These are phyloP conservation scores for Zaprionus inermis DNA, from an alignment of 1,140 invertebrate species.

Conservation along the genomic window DNA sequence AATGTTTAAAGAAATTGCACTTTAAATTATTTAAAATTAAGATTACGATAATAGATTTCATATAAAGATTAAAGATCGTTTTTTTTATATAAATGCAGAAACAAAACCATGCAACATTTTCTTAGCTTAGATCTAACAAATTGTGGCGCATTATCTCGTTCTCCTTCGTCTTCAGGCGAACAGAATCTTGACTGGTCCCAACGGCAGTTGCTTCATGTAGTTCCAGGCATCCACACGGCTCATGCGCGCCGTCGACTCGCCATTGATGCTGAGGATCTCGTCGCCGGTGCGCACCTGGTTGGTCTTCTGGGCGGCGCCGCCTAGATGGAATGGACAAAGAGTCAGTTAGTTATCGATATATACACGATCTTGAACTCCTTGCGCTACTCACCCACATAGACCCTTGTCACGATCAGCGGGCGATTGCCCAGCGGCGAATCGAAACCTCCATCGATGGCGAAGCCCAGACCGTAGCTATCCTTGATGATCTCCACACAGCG, in stretches of 20 bases:
- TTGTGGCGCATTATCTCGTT: slow-evolving; percentile 67
- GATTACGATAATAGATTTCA: slow-evolving; percentile 48
- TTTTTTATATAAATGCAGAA: slow-evolving; percentile 59
- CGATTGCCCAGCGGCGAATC: slow-evolving; percentile 94
- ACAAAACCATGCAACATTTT: slow-evolving; percentile 38
- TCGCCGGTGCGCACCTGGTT: slow-evolving; percentile 93
- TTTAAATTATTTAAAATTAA: slow-evolving; percentile 65
- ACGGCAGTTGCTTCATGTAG: slow-evolving; percentile 93
- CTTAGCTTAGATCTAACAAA: slow-evolving; percentile 69
- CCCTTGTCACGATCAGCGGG: slow-evolving; percentile 94
- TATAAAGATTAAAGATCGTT: slow-evolving; percentile 44
- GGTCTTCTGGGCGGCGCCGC: slow-evolving; percentile 95
- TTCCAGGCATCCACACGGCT: slow-evolving; percentile 97
- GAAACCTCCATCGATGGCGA: slow-evolving; percentile 95
- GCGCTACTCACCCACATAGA: slow-evolving; percentile 93
- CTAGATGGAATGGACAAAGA: slow-evolving; percentile 70
- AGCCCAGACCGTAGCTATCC: slow-evolving; percentile 94
- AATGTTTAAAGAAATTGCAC: slow-evolving; percentile 67
- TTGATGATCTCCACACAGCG: slow-evolving; percentile 89
- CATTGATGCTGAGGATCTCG: slow-evolving; percentile 93
- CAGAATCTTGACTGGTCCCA: slow-evolving; percentile 88
- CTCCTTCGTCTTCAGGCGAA: slow-evolving; percentile 54
- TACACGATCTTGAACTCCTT: no score
- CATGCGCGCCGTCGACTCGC: slow-evolving; percentile 91
- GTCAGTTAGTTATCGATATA: no score